Base-by-base conservation (phyloP, 2,888 invertebrate species). In the Nomada lathburiana region DNA sequence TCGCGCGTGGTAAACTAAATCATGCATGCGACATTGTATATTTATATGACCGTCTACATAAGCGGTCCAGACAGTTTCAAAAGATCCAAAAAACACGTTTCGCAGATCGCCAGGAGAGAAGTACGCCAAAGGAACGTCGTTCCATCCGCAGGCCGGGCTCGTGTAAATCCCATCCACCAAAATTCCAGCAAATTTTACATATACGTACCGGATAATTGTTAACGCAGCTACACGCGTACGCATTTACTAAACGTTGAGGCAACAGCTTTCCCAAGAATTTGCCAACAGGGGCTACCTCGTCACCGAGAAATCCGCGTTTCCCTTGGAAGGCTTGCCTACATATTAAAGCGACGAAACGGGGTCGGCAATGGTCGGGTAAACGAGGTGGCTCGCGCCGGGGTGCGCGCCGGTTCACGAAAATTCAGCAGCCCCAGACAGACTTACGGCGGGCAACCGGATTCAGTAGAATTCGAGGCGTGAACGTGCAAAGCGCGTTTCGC, bases 401-500 rank as follows among this genome's bases (percentile, higher is more conserved):
- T 2, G 47, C 4, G 11, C n/a, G 20, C 23, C 7, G 18, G 29
- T 16, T n/a, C 60, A 18, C 18, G 60, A 50, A 64, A 64, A 64
- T 50, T 64, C 63, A 64, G 63, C 47, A 9, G 47, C 26, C 16
- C 10, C 23, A 18, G 16, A 18, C 47, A 50, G 47, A 23, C 63
- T 47, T 64, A 20, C 47, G 23, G 23, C 63, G 62, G 67, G 5
- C 57, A 29, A 52, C 47, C 62, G 47, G 23, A 70, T 78, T 73
- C 67, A 53, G 76, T 73, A 73, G 55, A 86, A 85, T 59, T 67
- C 44, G 79, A 73, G 79, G 80, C 80, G 80, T 36, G 64, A 70
- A 80, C 71, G 74, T 69, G 60, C 65, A 67, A 80, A 80, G 62
- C 77, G 71, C 65, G 72, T 76, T 83, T 81, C 79, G 85, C 79